Evolutionary conservation across 2,888 invertebrate genomes (phyloP).

Genomic region (Daptonema setosum): DNA sequence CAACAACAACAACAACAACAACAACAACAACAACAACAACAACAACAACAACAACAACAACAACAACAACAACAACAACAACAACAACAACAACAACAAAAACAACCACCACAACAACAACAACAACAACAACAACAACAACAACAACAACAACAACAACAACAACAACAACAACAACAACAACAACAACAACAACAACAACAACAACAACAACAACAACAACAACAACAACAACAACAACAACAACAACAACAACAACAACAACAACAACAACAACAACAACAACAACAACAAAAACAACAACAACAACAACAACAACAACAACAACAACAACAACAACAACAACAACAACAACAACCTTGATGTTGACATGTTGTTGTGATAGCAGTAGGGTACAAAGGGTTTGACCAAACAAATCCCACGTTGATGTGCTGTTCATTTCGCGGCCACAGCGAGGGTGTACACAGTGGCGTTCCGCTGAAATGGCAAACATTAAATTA

Average conservation of each 20-base stretch:
- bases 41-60: conserved; percentile 3
- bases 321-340: too few relatives aligned
- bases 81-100: too few relatives aligned
- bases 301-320: too few relatives aligned
- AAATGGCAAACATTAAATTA: too few relatives aligned
- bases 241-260: conserved; percentile 3
- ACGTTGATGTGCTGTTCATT: background rate
- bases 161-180: conserved; percentile 3
- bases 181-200: conserved; percentile 3
- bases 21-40: conserved; percentile 3
- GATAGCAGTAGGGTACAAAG: background rate
- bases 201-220: conserved; percentile 3
- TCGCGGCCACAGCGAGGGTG: background rate
- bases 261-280: too few relatives aligned
- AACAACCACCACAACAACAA: too few relatives aligned
- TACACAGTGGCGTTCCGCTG: background rate
- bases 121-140: conserved; percentile 3
- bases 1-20: conserved; percentile 3
- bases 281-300: too few relatives aligned
- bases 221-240: conserved; percentile 3
- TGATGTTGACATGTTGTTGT: background rate
- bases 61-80: conserved; percentile 3
- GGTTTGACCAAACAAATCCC: background rate
- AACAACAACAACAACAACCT: too few relatives aligned
- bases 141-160: conserved; percentile 3